Evolutionary conservation across 1,140 invertebrate species (phyloP).

Genomic region (Belonocnema kinseyi): DNA sequence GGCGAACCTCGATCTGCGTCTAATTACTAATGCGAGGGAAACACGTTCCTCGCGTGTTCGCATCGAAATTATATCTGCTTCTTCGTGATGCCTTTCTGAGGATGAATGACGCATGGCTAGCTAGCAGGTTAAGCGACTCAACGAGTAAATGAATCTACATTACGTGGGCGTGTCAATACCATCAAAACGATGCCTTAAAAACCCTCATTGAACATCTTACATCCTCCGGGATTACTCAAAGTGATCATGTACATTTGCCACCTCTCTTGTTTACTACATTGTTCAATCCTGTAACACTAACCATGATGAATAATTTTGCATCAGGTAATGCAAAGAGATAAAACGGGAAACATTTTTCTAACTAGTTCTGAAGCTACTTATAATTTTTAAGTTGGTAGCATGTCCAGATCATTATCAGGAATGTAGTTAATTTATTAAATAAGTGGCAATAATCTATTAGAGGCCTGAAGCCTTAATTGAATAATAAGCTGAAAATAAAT

Average conservation of each 20-base stretch:
- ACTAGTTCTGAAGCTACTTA: too few relatives aligned
- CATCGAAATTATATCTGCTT: conserved; percentile 65
- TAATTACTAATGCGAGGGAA: conserved; percentile 59
- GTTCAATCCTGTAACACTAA: not conserved
- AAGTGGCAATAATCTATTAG: too few relatives aligned
- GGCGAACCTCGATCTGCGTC: conserved; percentile 37
- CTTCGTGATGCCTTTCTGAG: conserved; percentile 40
- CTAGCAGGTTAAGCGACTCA: conserved; percentile 67
- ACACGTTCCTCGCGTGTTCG: conserved; percentile 69
- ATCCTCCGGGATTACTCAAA: conserved; percentile 6
- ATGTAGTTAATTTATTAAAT: too few relatives aligned
- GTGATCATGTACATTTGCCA: conserved; percentile 22
- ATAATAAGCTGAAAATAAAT: too few relatives aligned
- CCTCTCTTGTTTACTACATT: conserved; percentile 14
- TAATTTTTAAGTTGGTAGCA: too few relatives aligned
- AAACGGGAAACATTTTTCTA: too few relatives aligned
- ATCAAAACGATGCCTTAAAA: conserved; percentile 62
- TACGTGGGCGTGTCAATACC: conserved; percentile 72
- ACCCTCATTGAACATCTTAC: conserved; percentile 50
- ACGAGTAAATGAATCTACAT: conserved; percentile 72
- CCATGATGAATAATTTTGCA: too few relatives aligned
- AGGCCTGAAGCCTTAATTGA: too few relatives aligned
- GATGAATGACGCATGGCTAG: conserved; percentile 53
- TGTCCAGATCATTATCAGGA: too few relatives aligned
- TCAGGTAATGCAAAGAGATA: too few relatives aligned